Evolutionary conservation across 2,113 vertebrate species (phyloP), one percentile per base, ranked within the genome.

Genomic region (Heterochromis multidens): DNA sequence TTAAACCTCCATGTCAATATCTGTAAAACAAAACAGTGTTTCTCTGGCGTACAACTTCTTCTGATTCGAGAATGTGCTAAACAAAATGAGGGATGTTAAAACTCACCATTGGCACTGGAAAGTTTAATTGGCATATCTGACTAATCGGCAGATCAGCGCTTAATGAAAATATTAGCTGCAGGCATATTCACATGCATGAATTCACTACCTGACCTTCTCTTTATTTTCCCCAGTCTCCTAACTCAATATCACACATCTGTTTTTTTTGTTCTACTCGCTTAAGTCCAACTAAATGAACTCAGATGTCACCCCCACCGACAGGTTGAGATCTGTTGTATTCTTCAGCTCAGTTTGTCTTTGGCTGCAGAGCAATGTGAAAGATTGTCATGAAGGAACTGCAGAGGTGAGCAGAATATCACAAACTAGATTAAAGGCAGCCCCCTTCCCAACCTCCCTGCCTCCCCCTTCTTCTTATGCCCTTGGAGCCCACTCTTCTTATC

Each of bases 401-500:
- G 56, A 84, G 61, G 63, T 74, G 86, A 87, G 33, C 21, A 70
- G 78, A 82, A 89, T 88, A 88, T 84, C 65, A 56, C 82, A 43
- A 63, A 80, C 54, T 83, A 84, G 89, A 89, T 93, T 86, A 88
- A 87, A 80, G 56, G 78, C 3, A 14, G 49, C 33, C 54, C 27
- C 81, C 62, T n/a, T 17, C 65, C n/a, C 31, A n/a, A 57, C 12
- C 58, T 12, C 6, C 17, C 19, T 21, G 33, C 46, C 7, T 3
- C 13, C 23, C 25, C 52, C 5, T 13, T 13, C 23, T 37, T 54
- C 40, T 29, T 7, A 46, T 79, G 77, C 56, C 90, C 89, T 91
- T 92, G 76, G 52, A 90, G 80, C 77, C 70, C 70, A 33, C 35
- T 9, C 19, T 59, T 82, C 79, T 88, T 85, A 89, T 92, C 86